These are phyloP conservation scores for Tachystola acroxantha DNA, from an alignment of 2,888 invertebrate species.

Conservation along the genomic window DNA sequence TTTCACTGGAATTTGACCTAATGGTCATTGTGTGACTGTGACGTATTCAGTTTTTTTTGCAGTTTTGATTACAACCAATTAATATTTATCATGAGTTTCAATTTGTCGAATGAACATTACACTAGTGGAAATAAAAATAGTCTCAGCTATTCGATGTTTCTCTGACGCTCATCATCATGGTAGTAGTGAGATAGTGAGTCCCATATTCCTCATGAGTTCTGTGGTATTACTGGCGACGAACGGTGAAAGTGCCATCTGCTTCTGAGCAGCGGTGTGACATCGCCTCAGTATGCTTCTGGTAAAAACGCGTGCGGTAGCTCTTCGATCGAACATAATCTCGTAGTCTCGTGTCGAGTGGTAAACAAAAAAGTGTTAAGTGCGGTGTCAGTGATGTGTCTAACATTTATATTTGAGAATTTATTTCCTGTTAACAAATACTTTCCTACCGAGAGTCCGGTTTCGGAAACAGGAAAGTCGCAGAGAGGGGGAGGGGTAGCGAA, in stretches of 20 bases:
- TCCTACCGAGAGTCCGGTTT: conserved; percentile 70
- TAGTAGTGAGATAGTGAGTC: no score
- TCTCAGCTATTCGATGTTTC: no score
- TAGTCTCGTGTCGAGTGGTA: conserved; percentile 38
- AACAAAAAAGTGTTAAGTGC: conserved; percentile 67
- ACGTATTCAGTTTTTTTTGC: no score
- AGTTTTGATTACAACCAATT: no score
- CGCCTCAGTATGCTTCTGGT: conserved; percentile 31
- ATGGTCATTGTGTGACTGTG: no score
- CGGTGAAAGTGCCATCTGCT: conserved; percentile 66
- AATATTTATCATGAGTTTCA: no score
- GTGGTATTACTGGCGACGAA: no score
- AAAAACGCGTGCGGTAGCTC: conserved; percentile 62
- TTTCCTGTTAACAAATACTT: conserved; percentile 55
- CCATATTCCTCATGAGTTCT: no score
- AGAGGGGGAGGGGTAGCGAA: conserved; percentile 49
- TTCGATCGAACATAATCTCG: conserved; percentile 13
- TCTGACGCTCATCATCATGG: no score
- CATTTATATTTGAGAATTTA: conserved; percentile 74
- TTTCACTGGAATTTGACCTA: no score
- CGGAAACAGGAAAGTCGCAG: conserved; percentile 75
- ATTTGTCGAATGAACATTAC: no score
- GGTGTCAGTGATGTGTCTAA: conserved; percentile 74
- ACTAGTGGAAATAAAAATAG: no score
- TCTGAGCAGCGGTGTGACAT: conserved; percentile 70